Evolutionary conservation across 2,797 vertebrate genomes (phyloP).

Genomic region (Gobio occitaniae): DNA sequence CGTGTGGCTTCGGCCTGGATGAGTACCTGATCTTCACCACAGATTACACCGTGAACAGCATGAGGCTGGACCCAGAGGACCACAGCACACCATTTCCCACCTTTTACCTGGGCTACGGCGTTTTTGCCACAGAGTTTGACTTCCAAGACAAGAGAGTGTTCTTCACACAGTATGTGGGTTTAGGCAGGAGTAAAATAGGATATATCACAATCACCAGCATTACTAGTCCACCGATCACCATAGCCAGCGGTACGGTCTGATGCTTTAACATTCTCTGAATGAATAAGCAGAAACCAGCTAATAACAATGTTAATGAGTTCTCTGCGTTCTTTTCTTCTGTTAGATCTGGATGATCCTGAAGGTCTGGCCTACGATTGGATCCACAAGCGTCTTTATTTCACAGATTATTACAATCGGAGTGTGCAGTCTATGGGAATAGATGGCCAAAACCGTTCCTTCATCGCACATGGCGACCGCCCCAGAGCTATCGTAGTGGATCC

Average conservation of each 20-base stretch:
- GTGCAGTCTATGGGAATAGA: conserved; percentile 86
- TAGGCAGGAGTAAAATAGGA: conserved; percentile 84
- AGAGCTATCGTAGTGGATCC: conserved; percentile 89
- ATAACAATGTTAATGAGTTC: not conserved
- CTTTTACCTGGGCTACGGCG: conserved; percentile 74
- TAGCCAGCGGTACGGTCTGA: conserved; percentile 81
- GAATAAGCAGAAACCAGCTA: not conserved
- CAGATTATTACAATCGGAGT: conserved; percentile 83
- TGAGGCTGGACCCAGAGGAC: conserved; percentile 85
- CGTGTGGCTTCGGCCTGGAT: conserved; percentile 84
- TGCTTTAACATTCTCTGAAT: not conserved
- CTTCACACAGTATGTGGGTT: conserved; percentile 80
- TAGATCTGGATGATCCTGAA: conserved; percentile 86
- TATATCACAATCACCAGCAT: conserved; percentile 79
- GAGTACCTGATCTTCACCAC: conserved; percentile 88
- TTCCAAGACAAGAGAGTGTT: conserved; percentile 84
- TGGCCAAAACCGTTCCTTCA: conserved; percentile 82
- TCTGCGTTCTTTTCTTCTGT: not conserved
- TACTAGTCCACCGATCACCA: conserved; percentile 73
- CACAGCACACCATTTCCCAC: conserved; percentile 85
- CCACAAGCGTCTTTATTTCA: conserved; percentile 90
- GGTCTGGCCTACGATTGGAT: conserved; percentile 95
- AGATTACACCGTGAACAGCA: conserved; percentile 83
- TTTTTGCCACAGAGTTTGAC: conserved; percentile 87
- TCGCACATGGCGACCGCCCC: conserved; percentile 83